These are phyloP conservation scores for Nasonia giraulti DNA, from an alignment of 1,140 invertebrate genomes.

Conservation along the genomic window DNA sequence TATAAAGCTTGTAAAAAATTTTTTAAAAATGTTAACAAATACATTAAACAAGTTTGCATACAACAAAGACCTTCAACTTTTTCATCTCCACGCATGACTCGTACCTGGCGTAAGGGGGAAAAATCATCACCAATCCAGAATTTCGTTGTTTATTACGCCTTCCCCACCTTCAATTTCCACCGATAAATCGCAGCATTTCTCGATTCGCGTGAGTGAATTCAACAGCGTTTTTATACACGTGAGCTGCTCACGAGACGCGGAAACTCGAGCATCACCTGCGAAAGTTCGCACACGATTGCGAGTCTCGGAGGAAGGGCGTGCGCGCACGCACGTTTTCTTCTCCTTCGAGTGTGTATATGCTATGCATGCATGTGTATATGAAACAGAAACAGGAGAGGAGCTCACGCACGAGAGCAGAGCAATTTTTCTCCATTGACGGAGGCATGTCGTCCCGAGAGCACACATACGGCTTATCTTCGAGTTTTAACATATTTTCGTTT, in stretches of 20 bases:
- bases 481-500: neutral
- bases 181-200: neutral
- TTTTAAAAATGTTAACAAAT: too few species aligned
- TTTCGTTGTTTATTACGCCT: neutral
- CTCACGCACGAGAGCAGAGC: neutral
- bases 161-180: neutral
- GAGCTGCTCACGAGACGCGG: neutral
- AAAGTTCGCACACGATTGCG: neutral
- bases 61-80: too few species aligned
- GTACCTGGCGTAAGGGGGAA: too few species aligned
- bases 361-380: too few species aligned
- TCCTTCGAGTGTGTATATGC: neutral
- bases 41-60: too few species aligned
- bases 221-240: neutral
- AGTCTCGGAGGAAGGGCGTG: neutral
- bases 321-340: neutral
- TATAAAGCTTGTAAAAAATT: too few species aligned
- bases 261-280: neutral
- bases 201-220: neutral
- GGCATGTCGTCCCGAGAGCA: neutral
- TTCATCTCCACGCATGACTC: too few species aligned
- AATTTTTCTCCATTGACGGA: slow-evolving; percentile 19
- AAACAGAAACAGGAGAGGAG: neutral
- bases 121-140: too few species aligned
- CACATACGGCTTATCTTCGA: neutral